Evolutionary conservation across 2,113 vertebrate genomes (phyloP).

Genomic region (Piprites chloris): DNA sequence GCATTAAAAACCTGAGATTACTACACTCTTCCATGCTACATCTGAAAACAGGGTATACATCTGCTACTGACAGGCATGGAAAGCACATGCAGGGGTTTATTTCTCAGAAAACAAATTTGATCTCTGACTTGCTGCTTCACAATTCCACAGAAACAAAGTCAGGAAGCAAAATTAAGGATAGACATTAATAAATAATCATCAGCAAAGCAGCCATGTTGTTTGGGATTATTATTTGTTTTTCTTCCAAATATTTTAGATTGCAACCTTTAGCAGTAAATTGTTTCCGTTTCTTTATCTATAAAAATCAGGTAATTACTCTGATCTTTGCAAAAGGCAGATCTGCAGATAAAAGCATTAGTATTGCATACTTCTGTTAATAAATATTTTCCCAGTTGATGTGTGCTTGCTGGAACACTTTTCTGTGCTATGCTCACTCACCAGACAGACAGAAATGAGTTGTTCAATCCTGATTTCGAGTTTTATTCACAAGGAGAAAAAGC

Average conservation of each 20-base stretch:
- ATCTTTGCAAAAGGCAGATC: not conserved
- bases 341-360: not conserved
- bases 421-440: not conserved
- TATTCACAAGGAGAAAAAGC: not conserved
- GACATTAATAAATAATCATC: not conserved
- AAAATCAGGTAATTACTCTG: not conserved
- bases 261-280: not conserved
- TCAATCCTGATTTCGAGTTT: not conserved
- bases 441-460: not conserved
- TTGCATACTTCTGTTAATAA: not conserved
- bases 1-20: conserved; percentile 3
- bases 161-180: not conserved
- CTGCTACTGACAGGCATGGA: not conserved
- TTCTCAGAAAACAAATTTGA: not conserved
- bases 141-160: not conserved
- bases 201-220: not conserved
- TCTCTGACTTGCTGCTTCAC: not conserved
- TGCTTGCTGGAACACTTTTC: not conserved
- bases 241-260: not conserved
- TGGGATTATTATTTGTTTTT: not conserved
- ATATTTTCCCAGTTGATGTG: not conserved
- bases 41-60: not conserved
- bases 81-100: not conserved
- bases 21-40: not conserved
- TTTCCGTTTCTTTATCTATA: not conserved